Conservation (phyloP, 2,113 vertebrate species). For the Podarcis muralis region DNA sequence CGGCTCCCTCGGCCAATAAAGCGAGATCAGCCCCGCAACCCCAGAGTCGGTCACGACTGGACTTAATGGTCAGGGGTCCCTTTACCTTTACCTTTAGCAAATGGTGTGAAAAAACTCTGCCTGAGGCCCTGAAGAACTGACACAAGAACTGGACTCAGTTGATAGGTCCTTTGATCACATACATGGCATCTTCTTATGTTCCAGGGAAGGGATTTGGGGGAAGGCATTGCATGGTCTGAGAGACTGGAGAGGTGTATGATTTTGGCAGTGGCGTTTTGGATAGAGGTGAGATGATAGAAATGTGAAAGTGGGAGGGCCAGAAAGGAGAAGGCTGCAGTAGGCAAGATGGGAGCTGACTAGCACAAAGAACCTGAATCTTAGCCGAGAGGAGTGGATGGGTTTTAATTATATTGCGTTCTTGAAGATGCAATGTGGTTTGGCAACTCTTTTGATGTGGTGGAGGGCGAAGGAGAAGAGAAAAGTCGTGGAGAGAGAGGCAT, state of each 20-base stretch:
- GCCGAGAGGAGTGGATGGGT: neutral
- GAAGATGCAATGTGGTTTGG: neutral
- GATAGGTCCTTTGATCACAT: neutral
- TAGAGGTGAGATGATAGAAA: neutral
- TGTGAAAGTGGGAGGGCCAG: neutral
- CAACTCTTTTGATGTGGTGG: neutral
- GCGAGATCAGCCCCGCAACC: too few species aligned
- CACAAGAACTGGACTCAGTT: too few species aligned
- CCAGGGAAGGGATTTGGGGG: neutral
- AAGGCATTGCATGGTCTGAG: neutral
- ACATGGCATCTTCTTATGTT: neutral
- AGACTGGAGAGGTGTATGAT: neutral
- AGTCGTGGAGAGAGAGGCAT: too few species aligned
- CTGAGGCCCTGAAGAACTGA: neutral
- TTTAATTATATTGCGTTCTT: neutral
- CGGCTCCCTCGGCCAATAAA: too few species aligned
- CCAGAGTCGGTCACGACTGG: too few species aligned
- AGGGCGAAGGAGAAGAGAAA: neutral
- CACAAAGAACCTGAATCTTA: neutral
- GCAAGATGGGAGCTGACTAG: neutral
- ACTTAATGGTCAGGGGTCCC: too few species aligned
- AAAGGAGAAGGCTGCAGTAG: neutral
- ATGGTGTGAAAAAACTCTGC: neutral
- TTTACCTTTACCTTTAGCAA: neutral
- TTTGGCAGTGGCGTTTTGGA: neutral